Conservation (phyloP, 2,113 vertebrate genomes). For the Pelodiscus sinensis region DNA sequence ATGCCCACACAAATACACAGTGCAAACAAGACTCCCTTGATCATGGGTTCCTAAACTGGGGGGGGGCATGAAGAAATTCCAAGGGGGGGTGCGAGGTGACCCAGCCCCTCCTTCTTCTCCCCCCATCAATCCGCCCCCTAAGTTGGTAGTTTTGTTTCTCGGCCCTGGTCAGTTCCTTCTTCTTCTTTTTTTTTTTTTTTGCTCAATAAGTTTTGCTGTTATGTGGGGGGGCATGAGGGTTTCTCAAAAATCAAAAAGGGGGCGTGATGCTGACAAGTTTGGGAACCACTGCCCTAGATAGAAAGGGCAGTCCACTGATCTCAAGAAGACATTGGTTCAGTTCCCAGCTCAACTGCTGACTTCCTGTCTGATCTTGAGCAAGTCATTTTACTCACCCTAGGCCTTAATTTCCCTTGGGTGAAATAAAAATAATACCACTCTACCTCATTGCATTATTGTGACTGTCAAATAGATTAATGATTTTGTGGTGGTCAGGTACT, state of each 20-base stretch:
- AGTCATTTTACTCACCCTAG: background rate
- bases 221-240: no score
- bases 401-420: background rate
- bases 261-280: no score
- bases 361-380: background rate
- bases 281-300: background rate
- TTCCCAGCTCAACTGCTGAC: background rate
- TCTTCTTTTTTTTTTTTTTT: no score
- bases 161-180: no score
- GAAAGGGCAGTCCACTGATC: background rate
- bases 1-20: slow-evolving; percentile 7
- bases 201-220: no score
- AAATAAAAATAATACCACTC: background rate
- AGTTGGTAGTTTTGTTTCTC: no score
- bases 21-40: background rate
- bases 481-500: background rate
- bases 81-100: no score
- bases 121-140: no score
- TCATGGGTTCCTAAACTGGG: no score
- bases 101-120: no score
- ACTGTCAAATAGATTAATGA: background rate
- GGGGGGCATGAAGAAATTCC: no score
- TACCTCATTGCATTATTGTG: background rate
- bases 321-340: background rate
- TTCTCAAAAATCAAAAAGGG: no score